A percentile compares a stretch with the other conserved stretches of the same genome.
These are phyloP conservation scores for Otis tarda DNA, from an alignment of 2,113 vertebrate genomes.

Conservation along the genomic window DNA sequence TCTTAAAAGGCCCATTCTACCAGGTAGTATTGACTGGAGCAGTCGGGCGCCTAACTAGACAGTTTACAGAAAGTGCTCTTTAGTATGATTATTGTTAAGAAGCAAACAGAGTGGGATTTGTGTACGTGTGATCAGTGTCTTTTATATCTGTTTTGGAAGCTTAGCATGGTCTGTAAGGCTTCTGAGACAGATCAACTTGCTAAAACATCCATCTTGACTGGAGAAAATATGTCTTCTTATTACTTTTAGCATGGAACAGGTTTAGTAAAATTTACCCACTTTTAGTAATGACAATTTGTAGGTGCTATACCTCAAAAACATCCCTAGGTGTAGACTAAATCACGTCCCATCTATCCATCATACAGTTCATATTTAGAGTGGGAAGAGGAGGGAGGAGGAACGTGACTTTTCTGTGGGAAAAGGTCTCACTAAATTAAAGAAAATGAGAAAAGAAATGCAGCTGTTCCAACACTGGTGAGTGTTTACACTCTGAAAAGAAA, in stretches of 20 bases:
- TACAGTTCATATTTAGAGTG: not conserved
- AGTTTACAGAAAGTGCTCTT: slow-evolving; percentile 25
- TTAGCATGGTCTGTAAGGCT: not conserved
- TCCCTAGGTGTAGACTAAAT: not conserved
- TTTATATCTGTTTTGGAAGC: not conserved
- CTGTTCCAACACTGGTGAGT: not conserved
- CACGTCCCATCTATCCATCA: not conserved
- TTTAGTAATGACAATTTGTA: not conserved
- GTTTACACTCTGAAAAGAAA: not conserved
- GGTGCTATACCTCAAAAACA: not conserved
- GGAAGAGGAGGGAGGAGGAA: not conserved
- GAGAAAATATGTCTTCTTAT: not conserved
- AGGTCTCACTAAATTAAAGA: not conserved
- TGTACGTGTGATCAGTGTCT: not conserved
- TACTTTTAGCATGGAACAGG: not conserved
- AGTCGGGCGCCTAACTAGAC: not conserved
- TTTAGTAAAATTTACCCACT: not conserved
- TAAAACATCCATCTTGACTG: not conserved
- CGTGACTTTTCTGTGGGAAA: not conserved
- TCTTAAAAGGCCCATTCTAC: slow-evolving; percentile 1
- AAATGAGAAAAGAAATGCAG: not conserved
- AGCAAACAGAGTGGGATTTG: slow-evolving; percentile 42
- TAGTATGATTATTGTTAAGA: not conserved
- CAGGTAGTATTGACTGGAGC: slow-evolving; percentile 3
- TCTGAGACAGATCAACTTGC: not conserved